Conservation (phyloP, 2,888 invertebrate species). For the Rhopalosiphum nymphaeae region DNA sequence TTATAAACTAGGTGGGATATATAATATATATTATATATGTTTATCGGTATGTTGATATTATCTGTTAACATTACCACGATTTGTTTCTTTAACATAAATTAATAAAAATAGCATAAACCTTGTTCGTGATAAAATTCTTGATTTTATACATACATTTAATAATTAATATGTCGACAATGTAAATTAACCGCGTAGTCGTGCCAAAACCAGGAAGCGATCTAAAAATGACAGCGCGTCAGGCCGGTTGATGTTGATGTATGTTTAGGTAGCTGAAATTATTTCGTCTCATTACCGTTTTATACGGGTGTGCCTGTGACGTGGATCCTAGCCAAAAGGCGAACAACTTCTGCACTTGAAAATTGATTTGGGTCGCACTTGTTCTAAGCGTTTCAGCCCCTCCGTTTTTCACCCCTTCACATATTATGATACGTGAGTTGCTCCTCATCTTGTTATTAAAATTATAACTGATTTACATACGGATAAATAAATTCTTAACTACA, state of each 20-base stretch:
- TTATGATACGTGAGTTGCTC: slow-evolving; percentile 15
- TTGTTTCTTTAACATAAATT: neutral
- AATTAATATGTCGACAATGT: slow-evolving; percentile 30
- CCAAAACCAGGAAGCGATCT: slow-evolving; percentile 60
- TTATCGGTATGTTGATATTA: too few relatives aligned
- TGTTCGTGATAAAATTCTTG: neutral
- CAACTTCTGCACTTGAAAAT: slow-evolving; percentile 64
- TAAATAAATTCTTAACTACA: neutral
- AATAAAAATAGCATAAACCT: neutral
- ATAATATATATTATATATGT: neutral
- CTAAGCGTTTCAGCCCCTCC: slow-evolving; percentile 49
- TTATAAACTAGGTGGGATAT: neutral
- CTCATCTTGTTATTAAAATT: slow-evolving; percentile 43
- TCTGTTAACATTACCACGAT: neutral
- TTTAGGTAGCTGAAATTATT: slow-evolving; percentile 60
- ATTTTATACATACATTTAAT: slow-evolving; percentile 15
- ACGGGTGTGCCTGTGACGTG: slow-evolving; percentile 54
- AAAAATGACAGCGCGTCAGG: slow-evolving; percentile 61
- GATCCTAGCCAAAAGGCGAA: slow-evolving; percentile 59
- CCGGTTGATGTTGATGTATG: slow-evolving; percentile 58
- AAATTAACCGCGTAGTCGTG: slow-evolving; percentile 52
- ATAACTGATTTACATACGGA: neutral
- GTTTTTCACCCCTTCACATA: slow-evolving; percentile 15
- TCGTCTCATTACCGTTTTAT: slow-evolving; percentile 63
- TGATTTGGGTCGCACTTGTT: slow-evolving; percentile 60